phyloP scores from a whole-genome alignment of 2,113 vertebrate species.

The Smithornis capensis region DNA sequence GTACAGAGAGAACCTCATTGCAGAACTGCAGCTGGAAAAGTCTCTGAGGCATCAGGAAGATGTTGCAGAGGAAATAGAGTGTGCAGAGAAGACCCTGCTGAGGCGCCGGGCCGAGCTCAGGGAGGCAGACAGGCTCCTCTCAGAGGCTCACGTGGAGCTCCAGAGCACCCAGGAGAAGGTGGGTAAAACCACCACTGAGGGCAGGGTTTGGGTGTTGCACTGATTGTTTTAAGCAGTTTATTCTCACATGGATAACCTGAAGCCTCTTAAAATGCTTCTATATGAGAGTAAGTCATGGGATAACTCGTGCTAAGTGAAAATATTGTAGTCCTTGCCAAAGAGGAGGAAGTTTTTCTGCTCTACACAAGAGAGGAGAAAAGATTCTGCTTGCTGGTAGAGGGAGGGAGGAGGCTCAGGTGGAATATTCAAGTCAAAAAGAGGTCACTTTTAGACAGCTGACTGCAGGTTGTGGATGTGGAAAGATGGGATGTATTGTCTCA shows the following conservation, averaged over 20 bases:
- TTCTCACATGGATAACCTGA: not conserved
- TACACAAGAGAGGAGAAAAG: not conserved
- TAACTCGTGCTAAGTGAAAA: not conserved
- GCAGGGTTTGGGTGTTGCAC: not conserved
- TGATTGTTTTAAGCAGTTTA: not conserved
- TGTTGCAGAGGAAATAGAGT: slow-evolving; percentile 76
- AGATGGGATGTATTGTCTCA: slow-evolving; percentile 1
- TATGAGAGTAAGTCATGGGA: not conserved
- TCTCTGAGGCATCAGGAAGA: slow-evolving; percentile 70
- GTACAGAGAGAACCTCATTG: slow-evolving; percentile 39
- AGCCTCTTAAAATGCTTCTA: not conserved
- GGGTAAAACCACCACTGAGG: not conserved
- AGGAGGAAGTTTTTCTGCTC: not conserved
- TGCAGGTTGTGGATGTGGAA: not conserved
- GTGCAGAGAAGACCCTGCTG: slow-evolving; percentile 84
- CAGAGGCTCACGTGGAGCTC: slow-evolving; percentile 81
- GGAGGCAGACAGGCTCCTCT: slow-evolving; percentile 81
- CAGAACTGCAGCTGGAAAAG: slow-evolving; percentile 73
- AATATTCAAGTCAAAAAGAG: not conserved
- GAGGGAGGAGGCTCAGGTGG: not conserved
- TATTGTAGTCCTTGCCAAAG: not conserved
- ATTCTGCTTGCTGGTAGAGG: not conserved
- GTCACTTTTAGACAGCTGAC: not conserved
- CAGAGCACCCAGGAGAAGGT: slow-evolving; percentile 76
- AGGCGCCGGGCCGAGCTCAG: slow-evolving; percentile 85